These are phyloP conservation scores for Parazoanthus darwini DNA, from an alignment of 92 coral and sea anemone species.

Conservation along the genomic window DNA sequence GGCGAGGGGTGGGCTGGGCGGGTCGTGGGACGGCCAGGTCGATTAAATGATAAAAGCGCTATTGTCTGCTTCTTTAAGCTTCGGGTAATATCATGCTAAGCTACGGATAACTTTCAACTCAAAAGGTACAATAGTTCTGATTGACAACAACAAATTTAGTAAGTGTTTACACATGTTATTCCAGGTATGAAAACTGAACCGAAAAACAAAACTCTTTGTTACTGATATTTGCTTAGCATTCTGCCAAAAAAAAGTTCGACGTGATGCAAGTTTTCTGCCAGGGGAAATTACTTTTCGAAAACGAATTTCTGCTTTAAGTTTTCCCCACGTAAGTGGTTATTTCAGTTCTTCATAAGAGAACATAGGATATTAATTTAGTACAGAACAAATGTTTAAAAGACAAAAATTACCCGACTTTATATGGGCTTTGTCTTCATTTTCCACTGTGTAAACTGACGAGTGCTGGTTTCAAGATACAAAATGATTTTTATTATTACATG, in stretches of 20 bases:
- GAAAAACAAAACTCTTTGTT: too few species aligned
- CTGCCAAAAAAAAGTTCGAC: neutral
- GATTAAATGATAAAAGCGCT: slow-evolving; percentile 5
- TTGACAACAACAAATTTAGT: neutral
- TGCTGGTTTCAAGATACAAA: too few species aligned
- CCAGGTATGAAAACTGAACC: neutral
- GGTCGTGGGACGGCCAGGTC: neutral
- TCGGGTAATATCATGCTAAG: neutral
- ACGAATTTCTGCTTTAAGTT: too few species aligned
- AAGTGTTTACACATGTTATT: too few species aligned
- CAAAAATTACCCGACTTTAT: neutral
- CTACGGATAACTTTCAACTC: neutral
- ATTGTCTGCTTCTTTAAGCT: neutral
- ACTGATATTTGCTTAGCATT: neutral
- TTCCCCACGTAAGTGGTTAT: too few species aligned
- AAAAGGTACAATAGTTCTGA: too few species aligned
- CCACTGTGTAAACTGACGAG: too few species aligned
- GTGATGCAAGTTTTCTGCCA: neutral
- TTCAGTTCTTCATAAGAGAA: neutral
- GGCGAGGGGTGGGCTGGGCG: neutral
- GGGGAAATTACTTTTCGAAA: neutral
- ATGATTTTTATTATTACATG: too few species aligned
- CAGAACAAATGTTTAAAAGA: too few species aligned
- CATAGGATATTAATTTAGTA: neutral
- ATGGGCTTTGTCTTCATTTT: too few species aligned